These are phyloP conservation scores for Drosophila nannoptera DNA, from an alignment of 1,140 invertebrate genomes.

Conservation along the genomic window DNA sequence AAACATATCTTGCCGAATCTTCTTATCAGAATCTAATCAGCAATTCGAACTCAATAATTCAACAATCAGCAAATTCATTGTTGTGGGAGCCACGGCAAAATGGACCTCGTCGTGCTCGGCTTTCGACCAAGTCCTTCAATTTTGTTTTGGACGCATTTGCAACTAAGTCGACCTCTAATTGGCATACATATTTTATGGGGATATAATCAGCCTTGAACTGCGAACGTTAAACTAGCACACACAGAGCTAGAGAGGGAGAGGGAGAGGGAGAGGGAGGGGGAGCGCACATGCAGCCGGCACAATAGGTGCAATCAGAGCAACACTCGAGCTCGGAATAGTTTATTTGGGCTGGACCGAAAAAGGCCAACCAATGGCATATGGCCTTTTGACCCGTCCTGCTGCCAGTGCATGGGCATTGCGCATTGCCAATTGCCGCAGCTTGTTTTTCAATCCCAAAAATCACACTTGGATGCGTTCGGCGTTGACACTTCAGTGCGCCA, in stretches of 20 bases:
- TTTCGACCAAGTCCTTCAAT: background rate
- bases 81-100: too few species aligned
- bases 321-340: slow-evolving; percentile 42
- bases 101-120: too few species aligned
- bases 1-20: too few species aligned
- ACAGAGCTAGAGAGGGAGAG: background rate
- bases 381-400: slow-evolving; percentile 1
- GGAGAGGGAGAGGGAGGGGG: background rate
- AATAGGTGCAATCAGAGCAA: slow-evolving; percentile 53
- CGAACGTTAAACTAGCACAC: slow-evolving; percentile 1
- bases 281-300: slow-evolving; percentile 9
- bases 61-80: too few species aligned
- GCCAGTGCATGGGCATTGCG: background rate
- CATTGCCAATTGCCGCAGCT: slow-evolving; percentile 24
- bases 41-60: too few species aligned
- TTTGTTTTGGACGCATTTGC: slow-evolving; percentile 11
- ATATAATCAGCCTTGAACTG: slow-evolving; percentile 30
- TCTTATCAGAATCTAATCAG: too few species aligned
- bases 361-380: slow-evolving; percentile 1
- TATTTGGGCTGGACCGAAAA: slow-evolving; percentile 24
- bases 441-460: slow-evolving; percentile 47
- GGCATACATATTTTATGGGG: slow-evolving; percentile 42
- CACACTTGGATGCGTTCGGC: slow-evolving; percentile 46
- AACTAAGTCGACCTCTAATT: slow-evolving; percentile 31
- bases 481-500: slow-evolving; percentile 44